Evolutionary conservation across 37 sponge, comb jelly and placozoan genomes (phyloP), one percentile per base, ranked within the genome.

Genomic region (Beroe ovata): DNA sequence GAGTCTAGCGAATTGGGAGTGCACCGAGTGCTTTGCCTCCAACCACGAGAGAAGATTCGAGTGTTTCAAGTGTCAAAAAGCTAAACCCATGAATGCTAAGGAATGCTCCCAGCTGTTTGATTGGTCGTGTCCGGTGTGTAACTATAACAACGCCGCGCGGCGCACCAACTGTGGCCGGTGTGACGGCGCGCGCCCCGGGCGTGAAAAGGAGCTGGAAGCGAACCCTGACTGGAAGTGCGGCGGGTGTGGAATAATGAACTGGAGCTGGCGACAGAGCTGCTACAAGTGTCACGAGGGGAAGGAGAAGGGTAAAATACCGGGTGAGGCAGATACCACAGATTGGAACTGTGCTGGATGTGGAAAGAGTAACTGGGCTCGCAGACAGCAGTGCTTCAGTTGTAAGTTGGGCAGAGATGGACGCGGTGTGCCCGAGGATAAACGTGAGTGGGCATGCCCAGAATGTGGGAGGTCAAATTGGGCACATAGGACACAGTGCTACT

Each of bases 221-320:
- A 69, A 69, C 71, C 71, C 71, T 6, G 71, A 69, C 38, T 69
- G 71, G 71, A 69, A 69, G 71, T 69, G 71, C 32, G 71, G 71
- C 19, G 71, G 71, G 38, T 69, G 71, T 28, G 71, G 71, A 8
- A 69, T 69, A 8, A 69, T 69, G 71, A 69, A 69, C 71, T 69
- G 71, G 71, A 69, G 71, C 71, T 69, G 71, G 71, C 18, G 71
- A 28, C 21, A 14, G 36, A 35, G 8, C 38, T 69, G 71, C 25
- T 69, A 69, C 38, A 69, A 69, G 38, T 69, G 71, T 69, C 38
- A 35, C 37, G 71, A 4, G 6, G 20, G 71, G 6, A 35, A 29
- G 19, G 71, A 69, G 19, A 38, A 35, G 6, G 71, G 71, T 35
- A 36, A 29, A 6, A 8, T 69, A 8, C 71, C 71, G 1, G 71